These are phyloP conservation scores for Trichacis sp. DNA, from an alignment of 2,888 invertebrate genomes.

Conservation along the genomic window DNA sequence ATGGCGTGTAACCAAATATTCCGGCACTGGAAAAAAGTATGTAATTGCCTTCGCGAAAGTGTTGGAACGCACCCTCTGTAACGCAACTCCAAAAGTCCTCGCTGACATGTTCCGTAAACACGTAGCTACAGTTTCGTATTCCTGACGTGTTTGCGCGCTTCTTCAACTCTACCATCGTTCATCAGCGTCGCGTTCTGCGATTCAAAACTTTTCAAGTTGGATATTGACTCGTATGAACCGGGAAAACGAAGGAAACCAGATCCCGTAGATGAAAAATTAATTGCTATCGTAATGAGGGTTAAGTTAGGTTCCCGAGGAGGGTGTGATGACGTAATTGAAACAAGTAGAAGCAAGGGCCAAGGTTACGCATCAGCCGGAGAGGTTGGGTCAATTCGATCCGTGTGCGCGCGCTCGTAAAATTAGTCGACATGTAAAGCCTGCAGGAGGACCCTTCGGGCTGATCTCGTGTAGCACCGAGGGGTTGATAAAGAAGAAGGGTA, in stretches of 20 bases:
- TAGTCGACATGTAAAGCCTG: constrained; percentile 43
- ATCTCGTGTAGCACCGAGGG: constrained; percentile 42
- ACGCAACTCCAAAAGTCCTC: constrained; percentile 22
- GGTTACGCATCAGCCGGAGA: constrained; percentile 31
- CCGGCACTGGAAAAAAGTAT: background rate
- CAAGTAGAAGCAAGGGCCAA: constrained; percentile 27
- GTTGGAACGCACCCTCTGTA: constrained; percentile 4
- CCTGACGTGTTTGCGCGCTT: constrained; percentile 34
- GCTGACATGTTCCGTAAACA: constrained; percentile 31
- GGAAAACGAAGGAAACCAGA: no score
- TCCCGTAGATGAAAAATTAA: no score
- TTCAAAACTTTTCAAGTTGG: background rate
- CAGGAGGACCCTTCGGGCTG: constrained; percentile 42
- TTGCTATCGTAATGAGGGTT: background rate
- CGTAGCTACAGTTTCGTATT: constrained; percentile 31
- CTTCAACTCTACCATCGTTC: constrained; percentile 29
- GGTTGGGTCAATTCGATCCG: constrained; percentile 43
- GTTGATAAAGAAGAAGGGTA: constrained; percentile 42
- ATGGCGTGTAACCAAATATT: background rate
- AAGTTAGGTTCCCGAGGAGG: background rate
- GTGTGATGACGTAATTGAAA: background rate
- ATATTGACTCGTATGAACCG: no score
- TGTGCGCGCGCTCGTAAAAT: constrained; percentile 45
- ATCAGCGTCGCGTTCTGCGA: constrained; percentile 8
- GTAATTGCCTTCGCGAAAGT: background rate